Evolutionary conservation across 2,888 invertebrate genomes (phyloP).

Genomic region (Pachymerium ferrugineum): DNA sequence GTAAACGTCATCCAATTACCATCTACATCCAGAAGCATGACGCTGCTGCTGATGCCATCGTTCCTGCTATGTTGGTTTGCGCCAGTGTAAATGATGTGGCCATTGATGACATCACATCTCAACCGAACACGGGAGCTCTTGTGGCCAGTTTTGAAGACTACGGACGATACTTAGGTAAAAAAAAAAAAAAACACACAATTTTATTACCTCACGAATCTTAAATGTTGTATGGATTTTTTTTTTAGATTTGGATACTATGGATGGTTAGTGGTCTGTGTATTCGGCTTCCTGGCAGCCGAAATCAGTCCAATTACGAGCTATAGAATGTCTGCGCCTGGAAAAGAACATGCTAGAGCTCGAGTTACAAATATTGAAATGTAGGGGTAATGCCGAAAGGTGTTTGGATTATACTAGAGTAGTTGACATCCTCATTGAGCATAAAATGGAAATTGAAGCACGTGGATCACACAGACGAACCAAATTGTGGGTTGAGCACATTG

Average conservation of each 20-base stretch:
- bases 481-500: too few species aligned
- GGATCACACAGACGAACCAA: too few species aligned
- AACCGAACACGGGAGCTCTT: constrained; percentile 98
- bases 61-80: constrained; percentile 88
- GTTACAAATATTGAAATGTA: too few species aligned
- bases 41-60: constrained; percentile 93
- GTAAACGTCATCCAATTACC: constrained; percentile 89
- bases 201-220: background rate
- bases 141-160: constrained; percentile 81
- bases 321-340: too few species aligned
- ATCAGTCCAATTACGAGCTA: too few species aligned
- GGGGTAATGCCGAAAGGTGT: too few species aligned
- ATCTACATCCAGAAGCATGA: constrained; percentile 99
- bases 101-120: constrained; percentile 96
- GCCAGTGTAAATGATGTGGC: constrained; percentile 92
- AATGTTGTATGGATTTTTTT: constrained; percentile 40
- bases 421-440: too few species aligned
- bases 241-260: constrained; percentile 70
- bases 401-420: too few species aligned
- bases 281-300: constrained; percentile 99
- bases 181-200: background rate
- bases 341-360: too few species aligned
- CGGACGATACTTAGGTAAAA: constrained; percentile 58
- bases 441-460: too few species aligned
- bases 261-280: too few species aligned